These are phyloP conservation scores for Drosophila novamexicana DNA, from an alignment of 1,140 invertebrate genomes.

Conservation along the genomic window DNA sequence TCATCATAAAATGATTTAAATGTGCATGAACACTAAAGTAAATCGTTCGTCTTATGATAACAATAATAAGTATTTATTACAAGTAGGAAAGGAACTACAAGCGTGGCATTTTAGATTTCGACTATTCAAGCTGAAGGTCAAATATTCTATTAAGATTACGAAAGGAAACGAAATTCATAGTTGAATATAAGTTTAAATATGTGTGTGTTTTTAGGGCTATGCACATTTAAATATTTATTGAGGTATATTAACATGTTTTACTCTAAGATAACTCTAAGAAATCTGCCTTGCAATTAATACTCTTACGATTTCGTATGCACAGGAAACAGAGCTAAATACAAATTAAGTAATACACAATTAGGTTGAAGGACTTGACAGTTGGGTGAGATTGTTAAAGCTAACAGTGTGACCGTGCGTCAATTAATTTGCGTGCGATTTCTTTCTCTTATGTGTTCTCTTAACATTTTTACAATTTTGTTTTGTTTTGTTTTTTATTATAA, in stretches of 20 bases:
- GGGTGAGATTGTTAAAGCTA: slow-evolving; percentile 18
- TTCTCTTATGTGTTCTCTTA: slow-evolving; percentile 7
- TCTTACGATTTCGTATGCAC: background rate
- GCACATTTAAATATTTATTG: slow-evolving; percentile 34
- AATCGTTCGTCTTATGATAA: background rate
- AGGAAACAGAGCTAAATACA: slow-evolving; percentile 3
- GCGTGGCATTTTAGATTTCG: background rate
- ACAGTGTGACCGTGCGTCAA: slow-evolving; percentile 34
- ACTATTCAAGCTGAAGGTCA: background rate
- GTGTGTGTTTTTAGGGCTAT: background rate
- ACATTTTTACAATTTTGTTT: slow-evolving; percentile 11
- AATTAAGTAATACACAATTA: background rate
- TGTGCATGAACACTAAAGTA: slow-evolving; percentile 18
- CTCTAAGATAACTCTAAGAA: background rate
- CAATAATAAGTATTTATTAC: no score
- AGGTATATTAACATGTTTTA: slow-evolving; percentile 14
- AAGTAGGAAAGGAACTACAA: background rate
- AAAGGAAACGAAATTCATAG: slow-evolving; percentile 8
- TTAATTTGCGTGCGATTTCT: slow-evolving; percentile 3
- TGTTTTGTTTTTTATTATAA: slow-evolving; percentile 5
- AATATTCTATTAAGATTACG: background rate
- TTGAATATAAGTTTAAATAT: background rate
- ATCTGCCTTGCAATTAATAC: slow-evolving; percentile 13
- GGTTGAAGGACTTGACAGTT: slow-evolving; percentile 15
- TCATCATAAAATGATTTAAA: slow-evolving; percentile 10